Evolutionary conservation across 2,888 invertebrate species (phyloP).

Genomic region (Salticus scenicus): DNA sequence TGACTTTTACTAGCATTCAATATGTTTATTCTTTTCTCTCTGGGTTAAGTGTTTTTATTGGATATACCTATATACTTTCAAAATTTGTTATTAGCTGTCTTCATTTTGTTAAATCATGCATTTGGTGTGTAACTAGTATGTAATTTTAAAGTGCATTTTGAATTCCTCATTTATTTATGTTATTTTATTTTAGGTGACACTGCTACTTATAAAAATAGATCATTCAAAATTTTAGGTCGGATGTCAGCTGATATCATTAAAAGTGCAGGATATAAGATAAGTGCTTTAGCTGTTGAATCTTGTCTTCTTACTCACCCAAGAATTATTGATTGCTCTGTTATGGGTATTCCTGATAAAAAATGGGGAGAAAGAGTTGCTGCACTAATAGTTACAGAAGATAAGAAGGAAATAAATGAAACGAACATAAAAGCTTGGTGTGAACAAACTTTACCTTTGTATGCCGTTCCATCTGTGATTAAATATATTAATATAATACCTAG

Average conservation of each 20-base stretch:
- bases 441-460: conserved; percentile 83
- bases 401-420: conserved; percentile 76
- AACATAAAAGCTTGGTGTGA: conserved; percentile 81
- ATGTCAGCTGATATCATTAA: conserved; percentile 91
- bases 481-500: conserved; percentile 81
- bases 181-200: conserved; percentile 82
- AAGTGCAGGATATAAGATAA: conserved; percentile 89
- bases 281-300: conserved; percentile 89
- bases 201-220: conserved; percentile 80
- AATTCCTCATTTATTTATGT: too few species aligned
- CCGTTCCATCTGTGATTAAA: conserved; percentile 82
- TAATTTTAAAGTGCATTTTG: too few species aligned
- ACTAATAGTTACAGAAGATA: conserved; percentile 74
- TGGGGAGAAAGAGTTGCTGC: conserved; percentile 87
- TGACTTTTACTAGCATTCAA: too few species aligned
- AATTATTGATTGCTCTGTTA: conserved; percentile 85
- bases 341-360: conserved; percentile 85
- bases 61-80: too few species aligned
- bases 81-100: too few species aligned
- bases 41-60: too few species aligned
- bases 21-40: too few species aligned
- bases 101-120: too few species aligned
- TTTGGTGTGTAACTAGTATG: too few species aligned
- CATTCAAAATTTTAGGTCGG: conserved; percentile 87
- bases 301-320: conserved; percentile 84